Base-by-base conservation (phyloP, 2,113 vertebrate genomes). In the Hippocampus barbouri region DNA sequence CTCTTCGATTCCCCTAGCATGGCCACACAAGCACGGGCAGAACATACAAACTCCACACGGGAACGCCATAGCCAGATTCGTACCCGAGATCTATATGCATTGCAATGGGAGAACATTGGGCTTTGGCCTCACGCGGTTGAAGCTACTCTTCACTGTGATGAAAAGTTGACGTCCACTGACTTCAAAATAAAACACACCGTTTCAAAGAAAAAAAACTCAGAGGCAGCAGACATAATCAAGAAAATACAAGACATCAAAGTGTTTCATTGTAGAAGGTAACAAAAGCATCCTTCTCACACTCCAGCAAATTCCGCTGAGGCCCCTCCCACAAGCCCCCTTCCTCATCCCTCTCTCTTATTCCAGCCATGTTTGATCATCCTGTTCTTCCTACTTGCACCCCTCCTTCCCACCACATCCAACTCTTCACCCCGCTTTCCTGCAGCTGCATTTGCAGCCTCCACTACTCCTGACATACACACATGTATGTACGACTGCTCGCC, bases 71-170 rank as follows among this genome's bases (percentile, higher is more conserved):
- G 47, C 47, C 16, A 49, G 16, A 49, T 18, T 49, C 47, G 1
- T 45, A 45, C 43, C 10, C 43, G 4, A 2, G 43, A 45, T 45
- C 11, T 45, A 10, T 7, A 27, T 15, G 56, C 11, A 25, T 27
- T 59, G 56, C 56, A 4, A 25, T 59, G 25, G 12, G 25, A 27
- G 25, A 14, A 21, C 54, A 25, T 25, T 83, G 74, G 78, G 76
- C 56, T 63, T 63, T 21, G 81, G 51, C 57, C 76, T 75, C 85
- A 76, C 1, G 25, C 84, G 66, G 73, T 49, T 5, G 47, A 87
- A 89, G 90, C 83, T 84, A 77, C 79, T 83, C 86, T 85, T 86
- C 81, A 84, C 62, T 79, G 72, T 85, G 81, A 89, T 86, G 83
- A 83, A 73, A 77, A 82, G 20, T 53, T 21, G 7, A 49, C 12